Evolutionary conservation across 1,140 invertebrate genomes (phyloP), one percentile per base, ranked within the genome.

Genomic region (Apis mellifera): DNA sequence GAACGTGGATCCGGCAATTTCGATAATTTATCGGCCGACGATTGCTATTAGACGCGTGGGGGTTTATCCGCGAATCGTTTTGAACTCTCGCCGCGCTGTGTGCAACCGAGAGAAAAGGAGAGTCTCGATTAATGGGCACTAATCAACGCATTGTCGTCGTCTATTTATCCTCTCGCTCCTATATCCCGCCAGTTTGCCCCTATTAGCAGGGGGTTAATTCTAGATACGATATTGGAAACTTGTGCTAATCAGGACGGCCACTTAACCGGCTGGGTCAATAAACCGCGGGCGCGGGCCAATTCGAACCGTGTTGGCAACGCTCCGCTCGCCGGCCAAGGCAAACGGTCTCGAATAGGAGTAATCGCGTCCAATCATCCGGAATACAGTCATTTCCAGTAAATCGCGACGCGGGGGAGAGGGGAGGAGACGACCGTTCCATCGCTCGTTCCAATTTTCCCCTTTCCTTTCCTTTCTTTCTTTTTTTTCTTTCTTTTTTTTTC

Each of bases 161-260:
- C 70, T 82, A 82, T 82, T 84, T 84, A 77, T 77, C 42, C 21
- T 52, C 52, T n/a, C 19, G 62, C 13, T 48, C 32, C 32, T 32
- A 3, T 32, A 65, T 32, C 71, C 26, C 21, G 23, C 9, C n/a
- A 60, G 26, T 19, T 68, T 54, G 78, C 32, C 52, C 75, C 78
- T 79, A 85, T 85, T 81, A 83, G 48, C 54, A 42, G 50, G 11
- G 59, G 65, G 71, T 81, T 82, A 78, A 87, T 83, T 88, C 84
- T 83, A 80, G 87, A 83, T 83, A 75, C 86, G 80, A 73, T 87
- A 88, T 88, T 85, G 86, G 83, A 88, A 88, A 88, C 86, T 88
- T 88, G 80, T 87, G 80, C 73, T 88, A 88, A 88, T 88, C 87
- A 88, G 86, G 66, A 81, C 76, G 77, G 77, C 84, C 86, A 80